A percentile compares a stretch with the other conserved stretches of the same genome.
These are phyloP conservation scores for Silurus asotus DNA, from an alignment of 2,113 vertebrate species.

Conservation along the genomic window DNA sequence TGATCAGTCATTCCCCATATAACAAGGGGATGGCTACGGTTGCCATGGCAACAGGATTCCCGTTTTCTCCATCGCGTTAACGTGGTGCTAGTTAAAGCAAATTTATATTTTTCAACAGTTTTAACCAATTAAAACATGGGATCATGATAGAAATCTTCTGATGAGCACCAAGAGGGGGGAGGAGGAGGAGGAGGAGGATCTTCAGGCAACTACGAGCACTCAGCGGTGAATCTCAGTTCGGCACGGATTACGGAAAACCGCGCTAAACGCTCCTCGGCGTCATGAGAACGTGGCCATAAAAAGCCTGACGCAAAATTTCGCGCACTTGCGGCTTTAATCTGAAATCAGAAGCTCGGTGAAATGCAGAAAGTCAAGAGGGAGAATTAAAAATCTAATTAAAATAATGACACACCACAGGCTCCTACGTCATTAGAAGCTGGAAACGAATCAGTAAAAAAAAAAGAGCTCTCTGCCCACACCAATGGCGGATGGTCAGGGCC, in stretches of 20 bases:
- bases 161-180: constrained; percentile 20
- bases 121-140: neutral
- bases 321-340: neutral
- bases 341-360: neutral
- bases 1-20: constrained; percentile 26
- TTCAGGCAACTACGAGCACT: constrained; percentile 41
- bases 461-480: constrained; percentile 18
- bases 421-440: constrained; percentile 17
- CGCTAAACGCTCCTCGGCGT: neutral
- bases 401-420: constrained; percentile 43
- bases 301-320: neutral
- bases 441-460: constrained; percentile 36
- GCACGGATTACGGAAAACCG: constrained; percentile 24
- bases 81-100: constrained; percentile 11
- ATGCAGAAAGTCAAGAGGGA: neutral
- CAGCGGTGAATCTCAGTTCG: constrained; percentile 38
- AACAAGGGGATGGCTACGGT: constrained; percentile 37
- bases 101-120: neutral
- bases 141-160: neutral
- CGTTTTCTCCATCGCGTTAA: constrained; percentile 37
- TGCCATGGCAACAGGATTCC: constrained; percentile 48
- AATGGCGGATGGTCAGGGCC: too few relatives aligned
- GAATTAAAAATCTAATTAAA: constrained; percentile 37
- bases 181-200: constrained; percentile 39
- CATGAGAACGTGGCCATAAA: neutral